phyloP scores from a whole-genome alignment of 2,113 vertebrate species.

The Struthidea cinerea region DNA sequence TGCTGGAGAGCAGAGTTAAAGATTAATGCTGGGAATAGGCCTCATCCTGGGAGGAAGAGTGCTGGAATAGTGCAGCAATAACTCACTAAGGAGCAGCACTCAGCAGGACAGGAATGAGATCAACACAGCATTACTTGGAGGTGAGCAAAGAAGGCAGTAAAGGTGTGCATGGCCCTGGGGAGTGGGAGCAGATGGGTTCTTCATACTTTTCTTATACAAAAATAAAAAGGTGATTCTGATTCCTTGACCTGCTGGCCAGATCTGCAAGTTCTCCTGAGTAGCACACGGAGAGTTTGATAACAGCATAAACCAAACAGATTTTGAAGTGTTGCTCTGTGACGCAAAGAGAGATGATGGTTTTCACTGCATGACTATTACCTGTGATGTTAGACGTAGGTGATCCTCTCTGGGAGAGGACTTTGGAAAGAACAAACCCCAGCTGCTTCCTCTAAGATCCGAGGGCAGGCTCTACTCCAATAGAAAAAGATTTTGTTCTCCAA shows the following conservation, averaged over 20 bases:
- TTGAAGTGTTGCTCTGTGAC: accelerated
- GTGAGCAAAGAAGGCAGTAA: neutral
- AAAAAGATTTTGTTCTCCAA: neutral
- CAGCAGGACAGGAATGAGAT: neutral
- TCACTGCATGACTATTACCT: neutral
- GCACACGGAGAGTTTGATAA: neutral
- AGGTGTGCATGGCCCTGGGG: neutral
- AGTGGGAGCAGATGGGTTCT: neutral
- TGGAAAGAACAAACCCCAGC: neutral
- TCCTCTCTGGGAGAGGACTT: neutral
- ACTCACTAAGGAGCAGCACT: neutral
- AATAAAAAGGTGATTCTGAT: neutral
- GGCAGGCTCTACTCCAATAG: neutral
- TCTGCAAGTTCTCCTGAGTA: neutral
- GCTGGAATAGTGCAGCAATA: neutral
- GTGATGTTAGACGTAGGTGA: accelerated
- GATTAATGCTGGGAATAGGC: neutral
- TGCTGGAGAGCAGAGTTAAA: neutral
- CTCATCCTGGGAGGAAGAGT: neutral
- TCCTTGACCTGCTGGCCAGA: neutral
- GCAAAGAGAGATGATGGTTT: neutral
- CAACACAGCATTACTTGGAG: neutral
- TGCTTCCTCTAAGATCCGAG: neutral
- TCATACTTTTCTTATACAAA: neutral
- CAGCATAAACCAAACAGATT: neutral